Base-by-base conservation (phyloP, 2,113 vertebrate genomes). In the Dicaeum eximium region DNA sequence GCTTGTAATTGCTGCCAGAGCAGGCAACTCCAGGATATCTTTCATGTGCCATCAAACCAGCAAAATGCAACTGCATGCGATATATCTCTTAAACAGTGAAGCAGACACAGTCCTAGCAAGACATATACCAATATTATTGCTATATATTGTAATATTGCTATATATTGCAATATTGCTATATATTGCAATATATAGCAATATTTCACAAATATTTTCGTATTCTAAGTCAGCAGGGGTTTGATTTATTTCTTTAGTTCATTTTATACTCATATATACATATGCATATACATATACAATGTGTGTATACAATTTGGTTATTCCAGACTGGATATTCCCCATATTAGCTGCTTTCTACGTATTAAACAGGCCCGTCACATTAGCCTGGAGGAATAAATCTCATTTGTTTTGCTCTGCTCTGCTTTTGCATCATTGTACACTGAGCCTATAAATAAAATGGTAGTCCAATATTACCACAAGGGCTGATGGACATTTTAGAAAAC, bases 251-350 rank as follows among this genome's bases (percentile, higher is more conserved):
- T 75, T 53, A 22, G 12, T 58, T 82, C n/a, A 25, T 24, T 81
- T 77, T 48, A n/a, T 61, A 25, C 8, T 56, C 8, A 22, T 16
- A 13, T 42, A 25, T 58, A 31, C 4, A 40, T 7, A 35, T 7
- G 2, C 3, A 12, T 70, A 15, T 16, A 28, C 24, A 38, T 31
- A 38, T 14, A n/a, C 3, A 12, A 44, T 7, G 0, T n/a, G 3
- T 71, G 9, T n/a, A 42, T 1, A 85, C 57, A 48, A 38, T 44
- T n/a, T 22, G 9, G 5, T 7, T 80, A 44, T 72, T 67, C 48
- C 27, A 5, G 22, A 25, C 9, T 35, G 10, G 3, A 65, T 80
- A 77, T 54, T 75, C n/a, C 72, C 37, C 35, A 27, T 31, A 42
- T 42, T 64, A 48, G 6, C 24, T 81, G 9, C 22, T 27, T 67